Evolutionary conservation across 2,888 invertebrate genomes (phyloP).

Genomic region (Pemphredon lugubris): DNA sequence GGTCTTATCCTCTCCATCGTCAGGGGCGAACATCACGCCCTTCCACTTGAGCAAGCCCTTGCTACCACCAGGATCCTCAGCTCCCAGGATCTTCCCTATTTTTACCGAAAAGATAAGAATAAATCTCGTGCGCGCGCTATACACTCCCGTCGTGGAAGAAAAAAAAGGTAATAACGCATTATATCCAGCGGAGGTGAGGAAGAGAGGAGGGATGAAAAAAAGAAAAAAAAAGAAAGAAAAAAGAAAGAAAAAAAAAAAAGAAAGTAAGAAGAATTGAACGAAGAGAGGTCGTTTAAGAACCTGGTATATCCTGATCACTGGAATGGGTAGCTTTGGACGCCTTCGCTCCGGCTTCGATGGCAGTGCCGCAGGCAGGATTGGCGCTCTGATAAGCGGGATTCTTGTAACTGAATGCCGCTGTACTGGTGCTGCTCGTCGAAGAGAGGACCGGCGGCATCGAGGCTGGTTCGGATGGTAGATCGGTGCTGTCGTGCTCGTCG

Average conservation of each 20-base stretch:
- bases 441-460: conserved; percentile 83
- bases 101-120: too few relatives aligned
- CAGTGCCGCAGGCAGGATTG: conserved; percentile 82
- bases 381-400: conserved; percentile 90
- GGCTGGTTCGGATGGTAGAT: conserved; percentile 82
- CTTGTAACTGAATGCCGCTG: conserved; percentile 85
- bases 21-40: conserved; percentile 87
- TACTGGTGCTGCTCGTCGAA: conserved; percentile 75
- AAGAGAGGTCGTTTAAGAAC: too few relatives aligned
- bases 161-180: too few relatives aligned
- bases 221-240: too few relatives aligned
- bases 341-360: conserved; percentile 65
- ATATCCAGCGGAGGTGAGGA: too few relatives aligned
- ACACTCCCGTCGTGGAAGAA: too few relatives aligned
- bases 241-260: too few relatives aligned
- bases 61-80: conserved; percentile 81
- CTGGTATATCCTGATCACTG: conserved; percentile 82
- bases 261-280: too few relatives aligned
- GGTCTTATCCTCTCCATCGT: conserved; percentile 81
- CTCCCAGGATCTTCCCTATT: conserved; percentile 75
- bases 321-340: conserved; percentile 73
- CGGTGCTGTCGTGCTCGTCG: conserved; percentile 78
- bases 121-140: too few relatives aligned
- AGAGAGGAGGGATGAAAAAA: too few relatives aligned
- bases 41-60: conserved; percentile 89